Conservation (phyloP, 2,888 invertebrate species). For the Caenorhabditis sp. region DNA sequence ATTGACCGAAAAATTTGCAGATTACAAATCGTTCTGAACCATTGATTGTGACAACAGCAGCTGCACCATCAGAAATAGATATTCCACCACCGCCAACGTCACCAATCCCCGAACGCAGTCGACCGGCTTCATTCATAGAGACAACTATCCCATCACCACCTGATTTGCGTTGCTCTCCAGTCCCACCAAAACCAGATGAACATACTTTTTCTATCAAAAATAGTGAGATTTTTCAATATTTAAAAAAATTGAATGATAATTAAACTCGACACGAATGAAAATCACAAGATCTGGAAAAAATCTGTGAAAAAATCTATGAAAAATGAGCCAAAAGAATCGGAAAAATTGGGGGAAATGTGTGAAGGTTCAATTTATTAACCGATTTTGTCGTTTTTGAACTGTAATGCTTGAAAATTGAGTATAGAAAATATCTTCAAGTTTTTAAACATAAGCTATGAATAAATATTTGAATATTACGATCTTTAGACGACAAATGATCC, state of each 20-base stretch:
- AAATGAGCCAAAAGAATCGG: too few relatives aligned
- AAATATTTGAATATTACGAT: too few relatives aligned
- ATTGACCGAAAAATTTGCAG: background rate
- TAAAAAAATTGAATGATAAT: background rate
- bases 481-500: too few relatives aligned
- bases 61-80: background rate
- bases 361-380: too few relatives aligned
- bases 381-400: too few relatives aligned
- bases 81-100: slow-evolving; percentile 65
- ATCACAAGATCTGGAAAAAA: too few relatives aligned
- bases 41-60: background rate
- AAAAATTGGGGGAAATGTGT: too few relatives aligned
- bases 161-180: slow-evolving; percentile 36
- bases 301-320: too few relatives aligned
- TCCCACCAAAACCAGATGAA: slow-evolving; percentile 31
- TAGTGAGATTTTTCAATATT: slow-evolving; percentile 8
- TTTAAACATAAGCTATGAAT: too few relatives aligned
- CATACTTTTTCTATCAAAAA: slow-evolving; percentile 31
- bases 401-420: too few relatives aligned
- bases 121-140: slow-evolving; percentile 32
- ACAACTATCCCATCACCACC: slow-evolving; percentile 26
- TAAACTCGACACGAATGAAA: too few relatives aligned
- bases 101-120: slow-evolving; percentile 57
- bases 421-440: too few relatives aligned
- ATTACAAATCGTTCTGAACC: background rate